Base-by-base conservation (phyloP, 2,113 vertebrate genomes). In the Psilopogon haemacephalus region DNA sequence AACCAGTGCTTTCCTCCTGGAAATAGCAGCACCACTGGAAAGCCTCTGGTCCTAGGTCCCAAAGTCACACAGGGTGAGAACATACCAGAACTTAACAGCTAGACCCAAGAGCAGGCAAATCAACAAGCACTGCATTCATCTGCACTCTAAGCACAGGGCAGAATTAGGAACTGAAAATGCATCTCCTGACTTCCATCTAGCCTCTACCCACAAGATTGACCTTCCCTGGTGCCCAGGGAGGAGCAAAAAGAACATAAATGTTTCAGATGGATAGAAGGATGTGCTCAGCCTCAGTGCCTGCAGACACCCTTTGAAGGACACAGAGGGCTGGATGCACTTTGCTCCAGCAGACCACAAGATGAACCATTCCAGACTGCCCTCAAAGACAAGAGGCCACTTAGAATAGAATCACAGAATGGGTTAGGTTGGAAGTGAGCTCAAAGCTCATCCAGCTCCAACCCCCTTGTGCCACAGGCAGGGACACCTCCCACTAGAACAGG, bases 301-400 rank as follows among this genome's bases (percentile, higher is more conserved):
- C 9, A 60, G 73, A 32, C 18, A 38, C n/a, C 28, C 13, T 82
- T 44, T 52, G 71, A 69, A 64, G 26, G 13, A 30, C 52, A 35
- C 50, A 0, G 0, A 70, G 8, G 26, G 5, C 2, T 6, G 15
- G 23, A 56, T 24, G 42, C 2, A 0, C 76, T 55, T 83, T 79
- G 44, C 32, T 86, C 38, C 59, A 76, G 63, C 0, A 44, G 38
- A 32, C 27, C 64, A 21, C 38, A 79, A 58, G n/a, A 55, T 77
- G 42, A 62, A 11, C n/a, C 33, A 17, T 17, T 71, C 15, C 27
- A 50, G 21, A n/a, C 50, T 74, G 17, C 33, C 56, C 86, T 86
- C 65, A 67, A 72, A 77, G 52, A 15, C 1, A 2, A 69, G 72
- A 27, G 68, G 67, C 74, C 62, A 37, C 27, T 19, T 68, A n/a